These are phyloP conservation scores for Acanthosepion esculentum DNA, from an alignment of 2,888 invertebrate genomes.

Conservation along the genomic window DNA sequence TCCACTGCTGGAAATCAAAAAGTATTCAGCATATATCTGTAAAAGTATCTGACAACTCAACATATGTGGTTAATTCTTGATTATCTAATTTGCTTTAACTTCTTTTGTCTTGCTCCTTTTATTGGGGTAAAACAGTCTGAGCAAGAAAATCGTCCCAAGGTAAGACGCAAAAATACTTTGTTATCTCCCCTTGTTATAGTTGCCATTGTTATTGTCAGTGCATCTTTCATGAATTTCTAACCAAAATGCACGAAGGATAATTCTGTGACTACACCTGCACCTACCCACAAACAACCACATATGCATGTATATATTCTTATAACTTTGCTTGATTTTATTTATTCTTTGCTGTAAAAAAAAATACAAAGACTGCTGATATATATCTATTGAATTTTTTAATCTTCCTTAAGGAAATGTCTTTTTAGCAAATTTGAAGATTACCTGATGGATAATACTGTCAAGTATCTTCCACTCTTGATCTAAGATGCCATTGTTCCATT, in stretches of 20 bases:
- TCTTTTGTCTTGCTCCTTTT: background rate
- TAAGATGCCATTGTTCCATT: no score
- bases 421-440: no score
- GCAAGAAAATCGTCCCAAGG: slow-evolving; percentile 33
- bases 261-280: background rate
- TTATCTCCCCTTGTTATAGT: background rate
- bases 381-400: no score
- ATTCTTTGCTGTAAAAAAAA: background rate
- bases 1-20: no score
- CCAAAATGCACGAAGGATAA: background rate
- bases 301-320: background rate
- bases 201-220: background rate
- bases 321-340: background rate
- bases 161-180: background rate
- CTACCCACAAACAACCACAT: background rate
- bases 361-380: no score
- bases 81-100: slow-evolving; percentile 24
- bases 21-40: no score
- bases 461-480: no score
- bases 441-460: no score
- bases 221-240: background rate
- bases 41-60: no score
- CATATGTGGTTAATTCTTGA: background rate
- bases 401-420: no score
- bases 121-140: background rate